These are phyloP conservation scores for Galbula dea DNA, from an alignment of 2,113 vertebrate species.

Conservation along the genomic window DNA sequence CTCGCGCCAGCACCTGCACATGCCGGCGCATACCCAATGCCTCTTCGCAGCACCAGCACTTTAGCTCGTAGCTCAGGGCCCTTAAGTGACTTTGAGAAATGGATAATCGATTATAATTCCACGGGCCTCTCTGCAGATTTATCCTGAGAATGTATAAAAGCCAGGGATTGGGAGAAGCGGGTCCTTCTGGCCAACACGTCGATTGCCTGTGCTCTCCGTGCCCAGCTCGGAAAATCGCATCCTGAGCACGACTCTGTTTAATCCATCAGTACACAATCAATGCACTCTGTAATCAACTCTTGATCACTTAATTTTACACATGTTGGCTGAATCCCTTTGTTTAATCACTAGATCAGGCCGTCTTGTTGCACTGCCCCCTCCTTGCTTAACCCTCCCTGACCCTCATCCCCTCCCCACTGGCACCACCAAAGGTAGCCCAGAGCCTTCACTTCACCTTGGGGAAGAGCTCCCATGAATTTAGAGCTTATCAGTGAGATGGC, in stretches of 20 bases:
- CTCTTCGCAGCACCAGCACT: slow-evolving; percentile 80
- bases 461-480: slow-evolving; percentile 42
- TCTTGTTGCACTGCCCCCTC: slow-evolving; percentile 53
- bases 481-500: background rate
- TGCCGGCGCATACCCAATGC: slow-evolving; percentile 85
- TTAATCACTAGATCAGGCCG: slow-evolving; percentile 73
- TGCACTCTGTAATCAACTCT: slow-evolving; percentile 83
- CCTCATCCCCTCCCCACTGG: background rate
- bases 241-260: slow-evolving; percentile 75
- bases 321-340: slow-evolving; percentile 79
- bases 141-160: slow-evolving; percentile 73
- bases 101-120: slow-evolving; percentile 93
- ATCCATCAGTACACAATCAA: slow-evolving; percentile 80
- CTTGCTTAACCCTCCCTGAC: slow-evolving; percentile 51
- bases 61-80: slow-evolving; percentile 78
- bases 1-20: slow-evolving; percentile 72
- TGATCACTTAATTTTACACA: slow-evolving; percentile 81
- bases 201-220: slow-evolving; percentile 62
- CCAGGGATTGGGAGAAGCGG: slow-evolving; percentile 66
- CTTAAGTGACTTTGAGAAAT: slow-evolving; percentile 95
- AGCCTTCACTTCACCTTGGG: slow-evolving; percentile 73
- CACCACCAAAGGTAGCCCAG: slow-evolving; percentile 3
- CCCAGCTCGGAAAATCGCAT: slow-evolving; percentile 66
- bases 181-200: slow-evolving; percentile 67
- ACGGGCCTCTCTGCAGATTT: slow-evolving; percentile 75